Percentiles rank a stretch among this genome's conserved stretches.
Evolutionary conservation across 2,888 invertebrate genomes (phyloP).

Genomic region (Cosmopolites sordidus): DNA sequence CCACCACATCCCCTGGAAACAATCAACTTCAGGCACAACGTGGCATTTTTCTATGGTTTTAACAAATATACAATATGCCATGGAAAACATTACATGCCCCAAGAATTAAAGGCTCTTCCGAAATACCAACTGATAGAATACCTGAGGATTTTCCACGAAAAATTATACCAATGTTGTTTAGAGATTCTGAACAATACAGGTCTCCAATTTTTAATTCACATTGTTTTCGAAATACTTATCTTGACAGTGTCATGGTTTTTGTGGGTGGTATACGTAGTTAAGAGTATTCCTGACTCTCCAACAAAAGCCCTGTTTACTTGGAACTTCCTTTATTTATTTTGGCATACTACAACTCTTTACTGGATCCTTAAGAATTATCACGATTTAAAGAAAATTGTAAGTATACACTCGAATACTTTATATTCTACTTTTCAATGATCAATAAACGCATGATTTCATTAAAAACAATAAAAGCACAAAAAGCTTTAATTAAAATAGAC

Average conservation of each 20-base stretch:
- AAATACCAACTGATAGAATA: slow-evolving; percentile 41
- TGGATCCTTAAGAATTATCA: slow-evolving; percentile 43
- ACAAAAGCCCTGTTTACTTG: slow-evolving; percentile 41
- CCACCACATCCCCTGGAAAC: slow-evolving; percentile 42
- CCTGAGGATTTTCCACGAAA: slow-evolving; percentile 43
- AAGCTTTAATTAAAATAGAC: too few species aligned
- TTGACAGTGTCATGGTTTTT: slow-evolving; percentile 46
- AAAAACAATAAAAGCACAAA: too few species aligned
- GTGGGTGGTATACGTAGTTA: slow-evolving; percentile 44
- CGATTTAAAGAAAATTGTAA: slow-evolving; percentile 33
- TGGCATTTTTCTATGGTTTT: slow-evolving; percentile 39
- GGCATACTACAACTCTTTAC: slow-evolving; percentile 43
- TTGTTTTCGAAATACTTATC: slow-evolving; percentile 41
- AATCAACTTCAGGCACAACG: slow-evolving; percentile 40
- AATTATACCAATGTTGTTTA: slow-evolving; percentile 41
- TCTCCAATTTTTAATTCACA: slow-evolving; percentile 43
- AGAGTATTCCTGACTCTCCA: slow-evolving; percentile 36
- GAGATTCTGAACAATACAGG: slow-evolving; percentile 42
- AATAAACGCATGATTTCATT: too few species aligned
- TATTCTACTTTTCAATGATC: too few species aligned
- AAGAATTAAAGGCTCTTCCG: slow-evolving; percentile 31
- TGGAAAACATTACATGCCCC: slow-evolving; percentile 34
- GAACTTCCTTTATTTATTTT: slow-evolving; percentile 41
- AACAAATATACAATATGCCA: slow-evolving; percentile 38
- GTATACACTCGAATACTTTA: too few species aligned